Percentiles rank a stretch among this genome's conserved stretches.
Evolutionary conservation across 2,888 invertebrate genomes (phyloP).

Genomic region (Cancer borealis): DNA sequence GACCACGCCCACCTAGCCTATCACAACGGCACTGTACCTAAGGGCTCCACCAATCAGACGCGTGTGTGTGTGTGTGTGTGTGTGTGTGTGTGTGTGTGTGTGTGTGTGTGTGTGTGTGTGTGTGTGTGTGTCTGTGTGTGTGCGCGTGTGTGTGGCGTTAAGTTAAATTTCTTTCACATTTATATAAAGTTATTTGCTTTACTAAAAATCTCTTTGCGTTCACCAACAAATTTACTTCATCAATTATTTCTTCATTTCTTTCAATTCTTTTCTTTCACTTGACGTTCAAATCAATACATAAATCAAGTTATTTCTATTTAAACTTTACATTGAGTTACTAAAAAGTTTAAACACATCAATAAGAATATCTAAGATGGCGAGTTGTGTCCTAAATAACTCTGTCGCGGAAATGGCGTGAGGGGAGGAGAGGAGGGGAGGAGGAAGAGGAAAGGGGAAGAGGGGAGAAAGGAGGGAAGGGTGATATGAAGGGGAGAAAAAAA

Average conservation of each 20-base stretch:
- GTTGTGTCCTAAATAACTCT: neutral
- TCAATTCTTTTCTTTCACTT: too few relatives aligned
- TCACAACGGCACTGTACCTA: constrained; percentile 8
- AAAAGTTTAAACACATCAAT: neutral
- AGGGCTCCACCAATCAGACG: neutral
- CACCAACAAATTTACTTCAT: neutral
- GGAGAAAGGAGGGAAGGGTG: neutral
- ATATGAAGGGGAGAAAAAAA: neutral
- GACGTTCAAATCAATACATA: too few relatives aligned
- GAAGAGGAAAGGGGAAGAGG: neutral
- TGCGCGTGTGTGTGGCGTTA: neutral
- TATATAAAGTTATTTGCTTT: neutral
- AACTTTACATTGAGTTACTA: too few relatives aligned
- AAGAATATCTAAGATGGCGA: neutral
- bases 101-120: constrained; percentile 32
- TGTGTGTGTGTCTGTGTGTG: constrained; percentile 1
- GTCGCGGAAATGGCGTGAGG: neutral
- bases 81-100: neutral
- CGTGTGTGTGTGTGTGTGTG: neutral
- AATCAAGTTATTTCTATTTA: too few relatives aligned
- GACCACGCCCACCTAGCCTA: constrained; percentile 35
- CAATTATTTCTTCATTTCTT: neutral
- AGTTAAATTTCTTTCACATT: neutral
- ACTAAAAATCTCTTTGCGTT: neutral
- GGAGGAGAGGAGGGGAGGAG: neutral